Conservation (phyloP, 53 echinoderm and acorn worm genomes). For the Echinarachnius parma region DNA sequence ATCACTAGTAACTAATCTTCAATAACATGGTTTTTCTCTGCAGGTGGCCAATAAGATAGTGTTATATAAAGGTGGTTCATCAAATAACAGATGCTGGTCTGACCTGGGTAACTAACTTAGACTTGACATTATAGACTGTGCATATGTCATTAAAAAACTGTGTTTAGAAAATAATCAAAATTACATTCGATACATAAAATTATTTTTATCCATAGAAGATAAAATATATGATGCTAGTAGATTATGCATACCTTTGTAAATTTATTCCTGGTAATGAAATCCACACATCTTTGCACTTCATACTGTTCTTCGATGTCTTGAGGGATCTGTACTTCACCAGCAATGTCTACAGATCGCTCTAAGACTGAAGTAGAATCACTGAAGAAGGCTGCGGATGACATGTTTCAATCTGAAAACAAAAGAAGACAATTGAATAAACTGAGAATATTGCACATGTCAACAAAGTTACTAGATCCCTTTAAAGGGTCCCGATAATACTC, state of each 20-base stretch:
- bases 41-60: too few relatives aligned
- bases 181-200: too few relatives aligned
- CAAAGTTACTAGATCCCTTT: too few relatives aligned
- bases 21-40: too few relatives aligned
- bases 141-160: background rate
- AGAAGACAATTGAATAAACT: background rate
- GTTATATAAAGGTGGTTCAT: too few relatives aligned
- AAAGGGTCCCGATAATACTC: too few relatives aligned
- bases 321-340: background rate
- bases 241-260: conserved; percentile 54
- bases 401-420: background rate
- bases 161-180: background rate
- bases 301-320: conserved; percentile 41
- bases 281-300: conserved; percentile 66
- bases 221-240: background rate
- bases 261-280: conserved; percentile 59
- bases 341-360: conserved; percentile 46
- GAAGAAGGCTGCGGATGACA: conserved; percentile 62
- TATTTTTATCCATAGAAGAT: too few relatives aligned
- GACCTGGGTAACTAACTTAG: too few relatives aligned
- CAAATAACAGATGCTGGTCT: too few relatives aligned
- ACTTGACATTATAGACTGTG: too few relatives aligned
- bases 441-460: too few relatives aligned
- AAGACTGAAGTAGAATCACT: conserved; percentile 59
- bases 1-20: too few relatives aligned